Conservation (phyloP, 2,113 vertebrate genomes). For the Istiophorus platypterus region DNA sequence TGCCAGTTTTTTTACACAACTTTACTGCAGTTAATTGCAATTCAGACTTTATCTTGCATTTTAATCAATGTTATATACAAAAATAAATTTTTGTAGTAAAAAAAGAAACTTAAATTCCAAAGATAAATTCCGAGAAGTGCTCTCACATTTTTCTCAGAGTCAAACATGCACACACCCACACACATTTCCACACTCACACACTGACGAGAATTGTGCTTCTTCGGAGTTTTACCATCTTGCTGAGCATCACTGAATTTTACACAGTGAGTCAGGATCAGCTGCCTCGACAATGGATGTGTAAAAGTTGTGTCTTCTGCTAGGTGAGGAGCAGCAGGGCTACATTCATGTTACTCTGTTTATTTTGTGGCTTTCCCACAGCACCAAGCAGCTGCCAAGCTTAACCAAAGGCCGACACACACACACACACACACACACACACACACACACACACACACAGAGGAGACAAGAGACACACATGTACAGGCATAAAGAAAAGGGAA, state of each 20-base stretch:
- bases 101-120: no score
- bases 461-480: background rate
- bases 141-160: no score
- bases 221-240: background rate
- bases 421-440: conserved; percentile 8
- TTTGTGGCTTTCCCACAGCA: conserved; percentile 61
- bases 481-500: background rate
- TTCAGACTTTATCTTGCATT: background rate
- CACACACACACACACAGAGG: conserved; percentile 11
- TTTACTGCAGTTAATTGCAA: no score
- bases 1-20: background rate
- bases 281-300: conserved; percentile 6
- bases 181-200: background rate
- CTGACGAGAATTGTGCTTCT: background rate
- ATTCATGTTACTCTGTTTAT: conserved; percentile 65
- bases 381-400: conserved; percentile 56
- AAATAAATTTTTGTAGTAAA: background rate
- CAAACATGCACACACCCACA: background rate
- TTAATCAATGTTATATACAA: background rate
- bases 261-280: conserved; percentile 23
- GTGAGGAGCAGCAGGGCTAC: conserved; percentile 29
- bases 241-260: conserved; percentile 8
- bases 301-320: conserved; percentile 46
- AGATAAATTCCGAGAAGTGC: no score
- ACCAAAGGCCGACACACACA: conserved; percentile 39